Conservation (phyloP, 2,888 invertebrate genomes). For the Drosophila kuntzei region DNA sequence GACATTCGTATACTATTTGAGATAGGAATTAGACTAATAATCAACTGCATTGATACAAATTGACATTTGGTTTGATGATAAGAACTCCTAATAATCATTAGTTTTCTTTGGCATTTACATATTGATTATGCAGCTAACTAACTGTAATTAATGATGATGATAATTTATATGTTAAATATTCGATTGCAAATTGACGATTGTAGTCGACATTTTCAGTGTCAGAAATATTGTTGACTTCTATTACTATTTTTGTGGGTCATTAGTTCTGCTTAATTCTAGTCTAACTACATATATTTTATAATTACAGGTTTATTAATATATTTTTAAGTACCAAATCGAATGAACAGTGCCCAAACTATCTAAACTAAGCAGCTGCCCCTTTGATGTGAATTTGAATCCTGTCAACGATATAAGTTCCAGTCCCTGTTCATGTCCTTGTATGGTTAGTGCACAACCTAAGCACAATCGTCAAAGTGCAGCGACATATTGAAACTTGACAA, state of each 20-base stretch:
- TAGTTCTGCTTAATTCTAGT: not conserved
- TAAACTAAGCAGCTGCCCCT: not conserved
- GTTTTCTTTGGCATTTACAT: slow-evolving; percentile 32
- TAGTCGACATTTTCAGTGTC: not conserved
- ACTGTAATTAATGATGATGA: slow-evolving; percentile 37
- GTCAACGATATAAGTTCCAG: not conserved
- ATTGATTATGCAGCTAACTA: slow-evolving; percentile 17
- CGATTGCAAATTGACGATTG: not conserved
- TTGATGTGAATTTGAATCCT: not conserved
- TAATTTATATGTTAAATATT: slow-evolving; percentile 6
- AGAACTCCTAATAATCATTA: slow-evolving; percentile 18
- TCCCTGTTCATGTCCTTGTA: not conserved
- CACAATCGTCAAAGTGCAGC: slow-evolving; percentile 39
- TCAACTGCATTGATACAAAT: slow-evolving; percentile 26
- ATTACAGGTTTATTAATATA: not conserved
- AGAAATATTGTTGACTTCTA: not conserved
- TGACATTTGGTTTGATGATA: slow-evolving; percentile 14
- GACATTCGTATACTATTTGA: not conserved
- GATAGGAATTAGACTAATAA: slow-evolving; percentile 42
- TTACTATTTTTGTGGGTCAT: not conserved
- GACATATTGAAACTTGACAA: slow-evolving; percentile 57
- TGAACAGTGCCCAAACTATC: not conserved
- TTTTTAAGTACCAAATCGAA: not conserved
- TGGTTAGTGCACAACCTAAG: slow-evolving; percentile 1
- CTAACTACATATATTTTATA: not conserved